Base-by-base conservation (phyloP, 2,113 vertebrate species). In the Cyprinodon tularosa region DNA sequence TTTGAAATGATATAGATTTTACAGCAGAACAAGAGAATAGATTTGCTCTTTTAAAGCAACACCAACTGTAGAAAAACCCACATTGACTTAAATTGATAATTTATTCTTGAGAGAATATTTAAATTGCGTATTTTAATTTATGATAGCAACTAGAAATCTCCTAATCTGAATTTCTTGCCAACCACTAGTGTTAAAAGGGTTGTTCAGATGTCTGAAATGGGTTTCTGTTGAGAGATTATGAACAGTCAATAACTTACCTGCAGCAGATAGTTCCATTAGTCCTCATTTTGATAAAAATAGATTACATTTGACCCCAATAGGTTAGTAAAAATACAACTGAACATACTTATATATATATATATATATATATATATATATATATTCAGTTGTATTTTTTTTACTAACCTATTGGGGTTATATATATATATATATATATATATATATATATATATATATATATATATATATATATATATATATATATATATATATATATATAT, bases 21-120 rank as follows among this genome's bases (percentile, higher is more conserved):
- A 76, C 53, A 85, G 64, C 76, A 78, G 73, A 53, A 72, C 70
- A 82, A 65, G 17, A 66, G 78, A 63, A 67, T 65, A 11, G n/a
- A 10, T 61, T 5, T 39, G 6, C 11, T 64, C 70, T 68, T 78
- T 4, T 64, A 48, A 40, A 70, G 67, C n/a, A 81, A 74, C 38
- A 64, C 6, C 65, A 1, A 68, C 71, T 22, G 50, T 73, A 38
- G 38, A 50, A 13, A 62, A 12, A 8, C 14, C 29, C 29, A 29
- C 29, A 1, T 29, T 29, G 29, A 29, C 29, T 29, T 29, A 29
- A 29, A 29, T 29, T 29, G 29, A 29, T 29, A 29, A 29, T 29
- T 29, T 29, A 29, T 29, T 29, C 29, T 29, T 17, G 38, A 42
- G 1, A 37, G 45, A 62, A 40, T 29, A 71, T 45, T 9, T 72